Evolutionary conservation across 2,888 invertebrate species (phyloP).

Genomic region (Uloborus plumipes): DNA sequence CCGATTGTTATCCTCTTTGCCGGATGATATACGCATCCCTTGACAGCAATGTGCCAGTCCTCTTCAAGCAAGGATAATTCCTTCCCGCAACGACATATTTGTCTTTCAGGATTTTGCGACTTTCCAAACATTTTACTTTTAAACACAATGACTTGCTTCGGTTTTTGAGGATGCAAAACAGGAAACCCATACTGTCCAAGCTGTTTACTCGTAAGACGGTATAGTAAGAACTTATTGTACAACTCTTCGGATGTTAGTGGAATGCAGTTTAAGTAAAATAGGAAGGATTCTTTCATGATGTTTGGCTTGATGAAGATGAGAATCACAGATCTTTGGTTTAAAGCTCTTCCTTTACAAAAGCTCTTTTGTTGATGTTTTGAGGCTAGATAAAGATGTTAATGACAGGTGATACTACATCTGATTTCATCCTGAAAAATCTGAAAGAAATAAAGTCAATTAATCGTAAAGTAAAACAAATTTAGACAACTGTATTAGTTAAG

Average conservation of each 20-base stretch:
- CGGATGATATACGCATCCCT: constrained; percentile 27
- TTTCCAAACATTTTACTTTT: constrained; percentile 10
- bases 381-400: too few relatives aligned
- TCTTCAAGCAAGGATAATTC: constrained; percentile 25
- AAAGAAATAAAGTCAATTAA: too few relatives aligned
- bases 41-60: constrained; percentile 12
- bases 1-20: constrained; percentile 18
- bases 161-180: not conserved
- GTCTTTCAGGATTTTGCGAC: not conserved
- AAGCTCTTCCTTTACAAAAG: too few relatives aligned
- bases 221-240: not conserved
- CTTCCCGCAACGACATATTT: constrained; percentile 38
- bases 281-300: constrained; percentile 12
- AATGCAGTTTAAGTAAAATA: constrained; percentile 20
- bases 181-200: constrained; percentile 24
- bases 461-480: too few relatives aligned
- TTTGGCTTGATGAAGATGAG: too few relatives aligned
- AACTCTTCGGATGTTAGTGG: constrained; percentile 15
- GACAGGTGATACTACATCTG: too few relatives aligned
- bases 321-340: too few relatives aligned
- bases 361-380: too few relatives aligned
- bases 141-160: not conserved
- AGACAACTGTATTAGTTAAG: too few relatives aligned
- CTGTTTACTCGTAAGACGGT: constrained; percentile 5
- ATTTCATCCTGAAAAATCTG: too few relatives aligned